Evolutionary conservation across 2,113 vertebrate species (phyloP).

Genomic region (Microcebus lehilahytsara): DNA sequence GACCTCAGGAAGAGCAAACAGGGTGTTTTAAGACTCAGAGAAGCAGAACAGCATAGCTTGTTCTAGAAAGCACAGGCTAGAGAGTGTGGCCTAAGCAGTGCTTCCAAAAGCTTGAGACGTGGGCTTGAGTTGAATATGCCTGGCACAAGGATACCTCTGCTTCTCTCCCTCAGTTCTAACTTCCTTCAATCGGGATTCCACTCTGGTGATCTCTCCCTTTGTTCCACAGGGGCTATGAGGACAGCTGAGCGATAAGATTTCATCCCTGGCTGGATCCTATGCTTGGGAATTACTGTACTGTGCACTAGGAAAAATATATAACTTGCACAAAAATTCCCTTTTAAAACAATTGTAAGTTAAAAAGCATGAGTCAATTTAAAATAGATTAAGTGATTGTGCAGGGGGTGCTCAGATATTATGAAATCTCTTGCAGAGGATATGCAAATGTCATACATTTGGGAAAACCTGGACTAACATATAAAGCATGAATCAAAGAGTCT

Average conservation of each 20-base stretch:
- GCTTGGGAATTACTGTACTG: background rate
- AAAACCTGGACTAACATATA: background rate
- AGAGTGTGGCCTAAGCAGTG: accelerated
- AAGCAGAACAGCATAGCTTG: too few relatives aligned
- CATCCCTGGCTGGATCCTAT: background rate
- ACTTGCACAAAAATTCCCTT: background rate
- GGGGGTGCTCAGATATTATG: background rate
- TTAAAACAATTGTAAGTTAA: background rate
- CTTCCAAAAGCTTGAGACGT: background rate
- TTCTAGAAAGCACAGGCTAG: background rate
- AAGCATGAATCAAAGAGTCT: background rate
- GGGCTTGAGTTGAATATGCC: background rate
- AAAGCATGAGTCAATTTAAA: background rate
- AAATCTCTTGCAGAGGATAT: background rate
- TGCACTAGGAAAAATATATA: background rate
- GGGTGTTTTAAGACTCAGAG: background rate
- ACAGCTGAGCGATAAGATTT: background rate
- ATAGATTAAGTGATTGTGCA: background rate
- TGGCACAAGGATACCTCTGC: accelerated
- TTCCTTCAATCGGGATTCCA: background rate
- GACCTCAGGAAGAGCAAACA: background rate
- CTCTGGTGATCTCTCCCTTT: background rate
- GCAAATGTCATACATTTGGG: background rate
- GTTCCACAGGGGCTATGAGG: too few relatives aligned
- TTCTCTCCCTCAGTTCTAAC: background rate